A percentile compares a stretch with the other conserved stretches of the same genome.
Evolutionary conservation across 2,888 invertebrate genomes (phyloP).

Genomic region (Erannis defoliaria): DNA sequence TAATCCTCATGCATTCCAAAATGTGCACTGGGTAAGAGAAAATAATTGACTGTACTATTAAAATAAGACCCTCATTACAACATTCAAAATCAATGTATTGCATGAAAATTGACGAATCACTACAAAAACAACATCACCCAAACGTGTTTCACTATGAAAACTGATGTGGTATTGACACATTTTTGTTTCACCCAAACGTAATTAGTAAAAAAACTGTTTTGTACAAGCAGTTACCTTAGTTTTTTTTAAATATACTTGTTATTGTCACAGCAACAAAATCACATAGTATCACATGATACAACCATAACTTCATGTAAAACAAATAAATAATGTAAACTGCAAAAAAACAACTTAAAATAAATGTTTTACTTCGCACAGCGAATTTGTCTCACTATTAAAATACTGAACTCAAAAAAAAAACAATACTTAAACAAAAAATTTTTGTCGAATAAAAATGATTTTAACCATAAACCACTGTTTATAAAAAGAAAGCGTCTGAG

Average conservation of each 20-base stretch:
- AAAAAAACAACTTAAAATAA: conserved; percentile 62
- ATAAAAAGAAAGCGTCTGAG: no score
- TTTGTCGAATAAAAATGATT: conserved; percentile 45
- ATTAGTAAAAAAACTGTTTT: conserved; percentile 35
- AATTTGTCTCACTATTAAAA: conserved; percentile 73
- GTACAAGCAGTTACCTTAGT: conserved; percentile 44
- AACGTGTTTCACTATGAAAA: no score
- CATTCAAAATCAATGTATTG: conserved; percentile 40
- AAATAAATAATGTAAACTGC: conserved; percentile 60
- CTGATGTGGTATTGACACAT: no score
- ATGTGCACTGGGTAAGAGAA: conserved; percentile 49
- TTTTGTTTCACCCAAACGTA: no score
- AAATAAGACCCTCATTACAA: conserved; percentile 46
- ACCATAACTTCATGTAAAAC: conserved; percentile 39
- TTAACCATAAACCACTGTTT: conserved; percentile 3
- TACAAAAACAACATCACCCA: conserved; percentile 39
- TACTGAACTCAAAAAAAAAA: conserved; percentile 66
- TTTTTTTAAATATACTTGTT: conserved; percentile 44
- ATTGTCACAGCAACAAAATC: conserved; percentile 83
- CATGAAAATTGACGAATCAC: conserved; percentile 36
- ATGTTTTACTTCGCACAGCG: conserved; percentile 74
- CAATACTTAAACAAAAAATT: conserved; percentile 48
- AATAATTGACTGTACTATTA: conserved; percentile 53
- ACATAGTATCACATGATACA: conserved; percentile 77
- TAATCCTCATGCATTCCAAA: conserved; percentile 55